phyloP scores from a whole-genome alignment of 2,113 vertebrate genomes.

The Oryzias woworae region DNA sequence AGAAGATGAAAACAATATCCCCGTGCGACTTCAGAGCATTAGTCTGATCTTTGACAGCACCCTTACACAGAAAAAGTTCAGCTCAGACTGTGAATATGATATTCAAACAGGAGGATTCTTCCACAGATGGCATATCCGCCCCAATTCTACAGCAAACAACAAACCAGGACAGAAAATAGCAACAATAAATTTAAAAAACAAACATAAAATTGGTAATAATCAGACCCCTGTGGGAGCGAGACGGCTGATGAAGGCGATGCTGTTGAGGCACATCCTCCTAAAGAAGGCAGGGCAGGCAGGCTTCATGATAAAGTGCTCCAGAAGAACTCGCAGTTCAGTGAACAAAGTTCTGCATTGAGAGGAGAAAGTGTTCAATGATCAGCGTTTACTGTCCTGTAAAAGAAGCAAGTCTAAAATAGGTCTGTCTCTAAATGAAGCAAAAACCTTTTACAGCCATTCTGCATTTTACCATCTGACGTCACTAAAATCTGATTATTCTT shows the following conservation, averaged over 20 bases:
- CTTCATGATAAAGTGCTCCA: constrained; percentile 97
- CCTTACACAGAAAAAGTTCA: constrained; percentile 38
- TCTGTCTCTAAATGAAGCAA: not conserved
- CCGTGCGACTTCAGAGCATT: constrained; percentile 56
- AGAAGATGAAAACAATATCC: constrained; percentile 28
- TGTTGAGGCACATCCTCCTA: constrained; percentile 92
- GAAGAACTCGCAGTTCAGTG: constrained; percentile 90
- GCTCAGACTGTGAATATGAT: constrained; percentile 52
- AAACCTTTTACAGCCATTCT: not conserved
- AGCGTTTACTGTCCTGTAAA: not conserved
- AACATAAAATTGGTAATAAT: constrained; percentile 23
- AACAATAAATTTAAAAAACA: constrained; percentile 12
- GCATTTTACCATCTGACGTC: not conserved
- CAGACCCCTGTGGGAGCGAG: constrained; percentile 92
- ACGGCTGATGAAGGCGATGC: constrained; percentile 96
- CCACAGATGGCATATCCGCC: constrained; percentile 55
- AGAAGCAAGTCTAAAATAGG: not conserved
- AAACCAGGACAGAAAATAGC: constrained; percentile 38
- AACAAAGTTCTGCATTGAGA: constrained; percentile 85
- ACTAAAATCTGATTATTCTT: too few relatives aligned
- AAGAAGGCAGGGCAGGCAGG: constrained; percentile 92
- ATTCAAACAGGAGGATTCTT: constrained; percentile 57
- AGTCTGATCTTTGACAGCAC: constrained; percentile 47
- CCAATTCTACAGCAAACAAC: constrained; percentile 53
- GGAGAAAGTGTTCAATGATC: constrained; percentile 1